Evolutionary conservation across 2,113 vertebrate genomes (phyloP), one percentile per base, ranked within the genome.

Genomic region (Vicugna pacos): DNA sequence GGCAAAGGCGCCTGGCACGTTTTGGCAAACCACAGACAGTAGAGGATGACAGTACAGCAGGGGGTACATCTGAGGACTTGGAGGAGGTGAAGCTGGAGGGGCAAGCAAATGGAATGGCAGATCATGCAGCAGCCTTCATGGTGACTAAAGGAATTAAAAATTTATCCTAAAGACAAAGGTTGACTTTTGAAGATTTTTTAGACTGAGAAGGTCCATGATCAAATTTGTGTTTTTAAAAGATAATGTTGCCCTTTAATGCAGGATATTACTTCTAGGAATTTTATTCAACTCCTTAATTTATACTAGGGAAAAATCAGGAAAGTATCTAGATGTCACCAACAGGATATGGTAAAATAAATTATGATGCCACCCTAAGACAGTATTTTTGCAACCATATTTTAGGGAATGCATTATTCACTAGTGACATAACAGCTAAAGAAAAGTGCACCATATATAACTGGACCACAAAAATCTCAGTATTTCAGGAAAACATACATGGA

Each of bases 301-400:
- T 60, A 65, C 75, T 30, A 52, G 11, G 54, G 19, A 52, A 77
- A 91, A 35, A 46, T 12, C 32, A 72, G n/a, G 50, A 58, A 56
- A 24, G 83, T 42, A 60, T 58, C 6, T 88, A 56, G 89, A 83
- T 26, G 14, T 80, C 28, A 92, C 32, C 64, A 88, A 3, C 22
- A 79, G 30, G 30, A 70, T 56, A 58, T 6, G 17, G 42, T 56
- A 16, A 93, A 83, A 54, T 94, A 86, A 94, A 64, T 84, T 54
- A 69, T 28, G 30, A 16, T 28, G 42, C 17, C 5, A 9, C 5
- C 5, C 10, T 17, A n/a, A 28, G 52, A 32, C 56, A 65, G 14
- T 81, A 70, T 35, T 90, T 95, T 80, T 94, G 14, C 35, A 89
- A 35, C 56, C n/a, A 26, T 52, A 46, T 69, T 56, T 93, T 85